A percentile compares a stretch with the other conserved stretches of the same genome.
Conservation (phyloP, 2,113 vertebrate species). For the Microcebus jonahi region DNA sequence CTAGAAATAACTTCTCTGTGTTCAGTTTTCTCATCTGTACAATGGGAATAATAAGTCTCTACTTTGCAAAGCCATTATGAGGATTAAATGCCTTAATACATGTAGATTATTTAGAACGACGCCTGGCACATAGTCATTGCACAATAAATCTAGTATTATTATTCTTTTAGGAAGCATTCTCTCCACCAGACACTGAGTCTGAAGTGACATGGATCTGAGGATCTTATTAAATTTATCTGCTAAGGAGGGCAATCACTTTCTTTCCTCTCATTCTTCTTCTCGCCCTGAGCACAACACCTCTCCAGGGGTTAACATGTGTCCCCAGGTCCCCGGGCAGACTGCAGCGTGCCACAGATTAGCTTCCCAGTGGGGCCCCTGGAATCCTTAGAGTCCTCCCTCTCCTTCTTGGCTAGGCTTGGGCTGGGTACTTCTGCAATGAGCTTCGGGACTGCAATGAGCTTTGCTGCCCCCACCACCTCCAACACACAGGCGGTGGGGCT, state of each 20-base stretch:
- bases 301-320: background rate
- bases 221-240: background rate
- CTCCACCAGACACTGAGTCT: background rate
- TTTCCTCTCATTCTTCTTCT: background rate
- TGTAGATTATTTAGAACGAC: background rate
- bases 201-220: background rate
- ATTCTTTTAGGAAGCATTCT: background rate
- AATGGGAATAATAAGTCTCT: background rate
- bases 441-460: background rate
- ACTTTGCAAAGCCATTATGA: background rate
- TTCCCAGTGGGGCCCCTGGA: no score
- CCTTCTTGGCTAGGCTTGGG: background rate
- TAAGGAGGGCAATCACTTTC: background rate
- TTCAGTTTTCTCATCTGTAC: background rate
- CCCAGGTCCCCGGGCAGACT: background rate
- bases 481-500: accelerated
- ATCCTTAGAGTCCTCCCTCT: background rate
- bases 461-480: background rate
- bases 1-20: background rate
- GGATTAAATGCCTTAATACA: background rate
- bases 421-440: background rate
- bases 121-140: background rate
- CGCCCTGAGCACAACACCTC: background rate
- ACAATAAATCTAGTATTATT: background rate
- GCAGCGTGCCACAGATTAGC: background rate